Conservation (phyloP, 2,888 invertebrate genomes). For the Andrena trimmerana region DNA sequence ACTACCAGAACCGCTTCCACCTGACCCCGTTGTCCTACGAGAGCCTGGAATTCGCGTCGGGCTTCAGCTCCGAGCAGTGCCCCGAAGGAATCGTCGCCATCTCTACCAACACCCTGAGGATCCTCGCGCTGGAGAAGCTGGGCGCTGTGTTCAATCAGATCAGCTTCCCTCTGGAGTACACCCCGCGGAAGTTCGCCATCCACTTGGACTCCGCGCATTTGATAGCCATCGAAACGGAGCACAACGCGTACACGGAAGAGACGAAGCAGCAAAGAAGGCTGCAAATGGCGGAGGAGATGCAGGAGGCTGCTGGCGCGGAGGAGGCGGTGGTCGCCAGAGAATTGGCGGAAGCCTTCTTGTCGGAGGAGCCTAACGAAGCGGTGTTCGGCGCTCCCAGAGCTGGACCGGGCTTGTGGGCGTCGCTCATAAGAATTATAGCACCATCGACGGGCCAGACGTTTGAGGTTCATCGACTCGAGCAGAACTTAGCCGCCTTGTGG, state of each 20-base stretch:
- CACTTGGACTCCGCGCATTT: conserved; percentile 96
- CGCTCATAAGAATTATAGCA: conserved; percentile 94
- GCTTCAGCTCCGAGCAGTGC: conserved; percentile 98
- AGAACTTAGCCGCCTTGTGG: conserved; percentile 98
- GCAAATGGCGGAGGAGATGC: conserved; percentile 99
- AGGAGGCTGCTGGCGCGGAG: conserved; percentile 98
- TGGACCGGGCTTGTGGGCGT: conserved; percentile 98
- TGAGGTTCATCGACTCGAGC: conserved; percentile 93
- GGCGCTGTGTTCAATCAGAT: conserved; percentile 99
- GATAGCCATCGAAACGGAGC: conserved; percentile 97
- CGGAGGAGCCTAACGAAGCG: conserved; percentile 97
- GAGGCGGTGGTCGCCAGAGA: conserved; percentile 98
- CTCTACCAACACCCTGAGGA: conserved; percentile 98
- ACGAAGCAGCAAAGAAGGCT: conserved; percentile 96
- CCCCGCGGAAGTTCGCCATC: conserved; percentile 97
- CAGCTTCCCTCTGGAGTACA: conserved; percentile 96
- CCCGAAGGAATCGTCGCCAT: conserved; percentile 99
- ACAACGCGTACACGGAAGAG: conserved; percentile 98
- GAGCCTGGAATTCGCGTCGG: conserved; percentile 98
- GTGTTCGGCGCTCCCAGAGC: conserved; percentile 98
- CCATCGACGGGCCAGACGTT: conserved; percentile 93
- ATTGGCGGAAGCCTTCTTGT: conserved; percentile 98
- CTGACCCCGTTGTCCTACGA: conserved; percentile 98
- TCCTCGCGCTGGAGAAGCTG: conserved; percentile 98
- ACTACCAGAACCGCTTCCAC: conserved; percentile 98